These are phyloP conservation scores for Crocidura indochinensis DNA, from an alignment of 2,797 vertebrate species.

Conservation along the genomic window DNA sequence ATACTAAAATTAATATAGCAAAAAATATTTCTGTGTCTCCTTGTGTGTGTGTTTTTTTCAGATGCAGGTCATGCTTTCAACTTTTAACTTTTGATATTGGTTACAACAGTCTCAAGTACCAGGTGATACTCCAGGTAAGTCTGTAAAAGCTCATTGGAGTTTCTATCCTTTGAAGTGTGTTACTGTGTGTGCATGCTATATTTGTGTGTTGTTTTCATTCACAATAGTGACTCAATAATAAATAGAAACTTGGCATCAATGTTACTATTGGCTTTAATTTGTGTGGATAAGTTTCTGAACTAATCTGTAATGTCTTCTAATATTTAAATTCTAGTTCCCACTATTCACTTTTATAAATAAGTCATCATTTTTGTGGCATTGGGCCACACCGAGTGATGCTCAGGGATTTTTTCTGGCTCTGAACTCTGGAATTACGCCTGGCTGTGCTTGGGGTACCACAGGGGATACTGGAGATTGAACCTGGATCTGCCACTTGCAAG, in stretches of 20 bases:
- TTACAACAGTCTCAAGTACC: constrained; percentile 89
- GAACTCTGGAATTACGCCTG: no score
- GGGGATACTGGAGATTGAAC: no score
- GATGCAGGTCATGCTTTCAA: constrained; percentile 96
- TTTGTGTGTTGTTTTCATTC: background rate
- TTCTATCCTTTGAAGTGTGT: background rate
- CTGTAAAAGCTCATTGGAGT: background rate
- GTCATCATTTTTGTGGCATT: background rate
- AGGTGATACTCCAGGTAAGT: constrained; percentile 94
- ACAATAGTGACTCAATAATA: background rate
- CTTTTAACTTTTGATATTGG: constrained; percentile 96
- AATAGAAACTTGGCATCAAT: background rate
- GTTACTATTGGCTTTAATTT: background rate
- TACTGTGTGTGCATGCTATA: background rate
- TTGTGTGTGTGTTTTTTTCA: constrained; percentile 87
- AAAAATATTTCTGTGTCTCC: constrained; percentile 10
- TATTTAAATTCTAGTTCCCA: background rate
- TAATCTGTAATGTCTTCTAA: background rate
- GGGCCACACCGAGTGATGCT: no score
- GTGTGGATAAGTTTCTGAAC: constrained; percentile 10
- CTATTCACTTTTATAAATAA: background rate
- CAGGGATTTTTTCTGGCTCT: no score
- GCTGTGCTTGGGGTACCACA: no score
- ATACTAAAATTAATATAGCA: background rate
- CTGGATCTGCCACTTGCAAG: no score